These are phyloP conservation scores for Pteromalus puparum DNA, from an alignment of 1,140 invertebrate species.

Conservation along the genomic window DNA sequence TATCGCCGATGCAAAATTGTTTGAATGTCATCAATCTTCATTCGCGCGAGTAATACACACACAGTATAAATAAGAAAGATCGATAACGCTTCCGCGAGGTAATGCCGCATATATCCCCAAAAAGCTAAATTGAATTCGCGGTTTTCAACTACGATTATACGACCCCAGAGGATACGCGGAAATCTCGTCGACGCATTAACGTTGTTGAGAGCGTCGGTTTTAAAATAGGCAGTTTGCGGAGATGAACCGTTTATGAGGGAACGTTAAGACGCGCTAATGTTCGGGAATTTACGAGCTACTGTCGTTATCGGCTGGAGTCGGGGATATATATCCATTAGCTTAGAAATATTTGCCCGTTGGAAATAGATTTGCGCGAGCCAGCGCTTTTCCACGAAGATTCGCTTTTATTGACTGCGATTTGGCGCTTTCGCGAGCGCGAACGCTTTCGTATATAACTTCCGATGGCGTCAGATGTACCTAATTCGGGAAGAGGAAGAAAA, in stretches of 20 bases:
- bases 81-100: neutral
- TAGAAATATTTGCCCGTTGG: conserved; percentile 6
- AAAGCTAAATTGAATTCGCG: neutral
- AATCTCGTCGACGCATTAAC: neutral
- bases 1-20: no score
- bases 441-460: neutral
- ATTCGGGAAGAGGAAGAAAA: neutral
- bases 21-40: no score
- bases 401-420: conserved; percentile 6
- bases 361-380: conserved; percentile 5
- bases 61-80: neutral
- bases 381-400: neutral
- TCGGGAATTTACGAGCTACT: conserved; percentile 6
- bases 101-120: neutral
- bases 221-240: conserved; percentile 9
- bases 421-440: neutral
- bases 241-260: conserved; percentile 22
- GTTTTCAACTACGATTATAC: neutral
- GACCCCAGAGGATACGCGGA: neutral
- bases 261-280: neutral
- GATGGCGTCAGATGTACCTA: neutral
- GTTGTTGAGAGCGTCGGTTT: neutral
- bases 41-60: no score
- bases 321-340: conserved; percentile 3
- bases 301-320: neutral